A percentile compares a stretch with the other conserved stretches of the same genome.
These are phyloP conservation scores for Pristionchus mayeri DNA, from an alignment of 2,888 invertebrate species.

Conservation along the genomic window DNA sequence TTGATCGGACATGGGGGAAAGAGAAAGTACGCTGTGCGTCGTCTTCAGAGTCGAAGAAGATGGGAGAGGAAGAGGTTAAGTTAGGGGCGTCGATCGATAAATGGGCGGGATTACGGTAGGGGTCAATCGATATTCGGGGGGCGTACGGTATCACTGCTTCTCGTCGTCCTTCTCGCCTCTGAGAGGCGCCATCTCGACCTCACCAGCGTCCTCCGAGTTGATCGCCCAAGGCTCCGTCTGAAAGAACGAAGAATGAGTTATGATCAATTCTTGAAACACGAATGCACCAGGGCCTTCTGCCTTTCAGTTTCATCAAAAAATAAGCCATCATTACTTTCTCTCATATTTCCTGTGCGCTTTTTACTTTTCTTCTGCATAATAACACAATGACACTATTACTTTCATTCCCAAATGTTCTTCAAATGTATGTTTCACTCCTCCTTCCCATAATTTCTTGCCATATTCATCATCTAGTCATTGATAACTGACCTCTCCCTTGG, in stretches of 20 bases:
- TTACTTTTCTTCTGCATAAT: too few species aligned
- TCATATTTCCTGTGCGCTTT: too few species aligned
- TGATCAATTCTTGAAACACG: not conserved
- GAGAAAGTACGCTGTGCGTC: constrained; percentile 25
- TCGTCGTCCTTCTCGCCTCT: not conserved
- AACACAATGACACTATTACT: too few species aligned
- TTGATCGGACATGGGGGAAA: not conserved
- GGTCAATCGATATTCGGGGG: not conserved
- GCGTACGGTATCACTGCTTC: not conserved
- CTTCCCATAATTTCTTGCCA: too few species aligned
- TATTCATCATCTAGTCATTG: too few species aligned
- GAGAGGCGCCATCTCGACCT: not conserved
- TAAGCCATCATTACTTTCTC: too few species aligned
- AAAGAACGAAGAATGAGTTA: not conserved
- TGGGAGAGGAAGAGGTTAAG: not conserved
- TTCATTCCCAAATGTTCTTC: too few species aligned
- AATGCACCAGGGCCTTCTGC: too few species aligned
- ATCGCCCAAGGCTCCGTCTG: constrained; percentile 28
- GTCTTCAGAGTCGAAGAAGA: too few species aligned
- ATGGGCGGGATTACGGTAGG: not conserved
- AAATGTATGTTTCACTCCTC: too few species aligned
- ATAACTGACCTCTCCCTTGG: constrained; percentile 71
- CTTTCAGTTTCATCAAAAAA: too few species aligned
- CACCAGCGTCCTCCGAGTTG: not conserved
- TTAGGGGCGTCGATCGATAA: not conserved